Evolutionary conservation across 2,888 invertebrate genomes (phyloP).

Genomic region (Leptinotarsa tumamoca): DNA sequence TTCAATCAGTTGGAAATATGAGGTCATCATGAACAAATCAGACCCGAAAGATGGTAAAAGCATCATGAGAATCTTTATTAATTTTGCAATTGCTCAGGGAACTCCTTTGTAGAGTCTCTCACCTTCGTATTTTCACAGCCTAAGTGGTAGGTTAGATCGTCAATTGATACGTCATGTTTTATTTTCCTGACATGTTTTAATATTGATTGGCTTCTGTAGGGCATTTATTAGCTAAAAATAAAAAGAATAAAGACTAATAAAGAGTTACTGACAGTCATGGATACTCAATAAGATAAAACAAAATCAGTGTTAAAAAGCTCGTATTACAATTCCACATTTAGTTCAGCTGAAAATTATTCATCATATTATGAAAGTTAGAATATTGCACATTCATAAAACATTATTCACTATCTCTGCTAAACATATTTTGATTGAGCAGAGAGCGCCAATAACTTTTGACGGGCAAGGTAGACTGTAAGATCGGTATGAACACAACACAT

Average conservation of each 20-base stretch:
- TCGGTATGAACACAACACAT: no score
- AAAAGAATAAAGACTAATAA: not conserved
- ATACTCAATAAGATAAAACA: not conserved
- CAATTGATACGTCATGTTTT: no score
- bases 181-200: no score
- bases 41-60: constrained; percentile 30
- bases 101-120: no score
- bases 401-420: no score
- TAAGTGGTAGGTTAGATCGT: no score
- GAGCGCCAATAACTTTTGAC: no score
- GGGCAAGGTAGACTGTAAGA: no score
- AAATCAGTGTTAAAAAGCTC: constrained; percentile 18
- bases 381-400: no score
- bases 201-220: no score
- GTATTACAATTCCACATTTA: not conserved
- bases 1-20: constrained; percentile 2
- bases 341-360: not conserved
- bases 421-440: no score
- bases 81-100: not conserved
- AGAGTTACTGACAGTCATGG: not conserved
- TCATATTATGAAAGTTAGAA: not conserved
- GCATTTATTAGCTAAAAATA: not conserved
- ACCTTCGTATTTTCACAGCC: no score
- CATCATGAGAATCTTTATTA: constrained; percentile 21
- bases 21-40: constrained; percentile 20